These are phyloP conservation scores for Drosophila setifemur DNA, from an alignment of 1,140 invertebrate genomes.

Conservation along the genomic window DNA sequence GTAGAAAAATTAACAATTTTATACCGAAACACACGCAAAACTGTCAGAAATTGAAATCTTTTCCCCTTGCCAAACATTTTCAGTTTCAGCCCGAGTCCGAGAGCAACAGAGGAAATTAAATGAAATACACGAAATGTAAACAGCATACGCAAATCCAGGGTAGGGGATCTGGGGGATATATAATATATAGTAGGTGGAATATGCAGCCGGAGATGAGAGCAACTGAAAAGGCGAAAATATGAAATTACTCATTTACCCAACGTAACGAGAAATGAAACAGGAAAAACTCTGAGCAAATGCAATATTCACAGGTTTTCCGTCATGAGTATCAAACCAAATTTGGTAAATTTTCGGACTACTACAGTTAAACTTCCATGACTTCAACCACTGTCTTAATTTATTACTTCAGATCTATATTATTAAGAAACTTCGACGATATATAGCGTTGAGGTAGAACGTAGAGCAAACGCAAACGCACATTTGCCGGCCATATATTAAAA, in stretches of 20 bases:
- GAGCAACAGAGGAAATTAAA: slow-evolving; percentile 68
- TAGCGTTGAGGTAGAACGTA: too few relatives aligned
- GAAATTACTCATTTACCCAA: slow-evolving; percentile 47
- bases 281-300: slow-evolving; percentile 6
- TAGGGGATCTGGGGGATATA: slow-evolving; percentile 6
- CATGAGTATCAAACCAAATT: slow-evolving; percentile 15
- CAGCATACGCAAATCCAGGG: slow-evolving; percentile 35
- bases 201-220: slow-evolving; percentile 28
- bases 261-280: slow-evolving; percentile 1
- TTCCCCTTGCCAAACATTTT: slow-evolving; percentile 16
- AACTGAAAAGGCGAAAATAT: slow-evolving; percentile 16
- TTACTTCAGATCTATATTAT: too few relatives aligned
- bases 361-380: too few relatives aligned
- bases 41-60: slow-evolving; percentile 70
- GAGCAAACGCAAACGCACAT: too few relatives aligned
- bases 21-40: slow-evolving; percentile 60
- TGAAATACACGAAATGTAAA: slow-evolving; percentile 72
- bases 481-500: not conserved
- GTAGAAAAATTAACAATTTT: slow-evolving; percentile 57
- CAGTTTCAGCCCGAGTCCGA: slow-evolving; percentile 1
- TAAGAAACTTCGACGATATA: too few relatives aligned
- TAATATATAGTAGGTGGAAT: not conserved
- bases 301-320: slow-evolving; percentile 11
- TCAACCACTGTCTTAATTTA: too few relatives aligned
- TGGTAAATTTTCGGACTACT: slow-evolving; percentile 18